These are phyloP conservation scores for Perodicticus potto DNA, from an alignment of 2,797 vertebrate genomes.

Conservation along the genomic window DNA sequence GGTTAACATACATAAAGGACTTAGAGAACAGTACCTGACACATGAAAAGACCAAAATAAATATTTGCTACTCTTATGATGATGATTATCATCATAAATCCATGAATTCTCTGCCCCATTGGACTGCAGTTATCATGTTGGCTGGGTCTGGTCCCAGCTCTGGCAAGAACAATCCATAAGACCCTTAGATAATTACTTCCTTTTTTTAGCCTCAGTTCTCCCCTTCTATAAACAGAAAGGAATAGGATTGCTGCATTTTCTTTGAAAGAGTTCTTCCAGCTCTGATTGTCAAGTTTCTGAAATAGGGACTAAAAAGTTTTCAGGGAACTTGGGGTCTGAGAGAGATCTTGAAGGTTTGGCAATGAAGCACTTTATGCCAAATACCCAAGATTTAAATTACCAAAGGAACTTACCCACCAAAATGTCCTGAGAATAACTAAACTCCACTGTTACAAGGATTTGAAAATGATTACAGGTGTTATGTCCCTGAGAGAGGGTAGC, in stretches of 20 bases:
- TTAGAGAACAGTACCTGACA: background rate
- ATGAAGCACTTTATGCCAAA: conserved; percentile 24
- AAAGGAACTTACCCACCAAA: conserved; percentile 34
- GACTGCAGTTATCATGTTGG: background rate
- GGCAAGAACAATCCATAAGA: background rate
- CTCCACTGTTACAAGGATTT: background rate
- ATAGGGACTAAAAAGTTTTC: background rate
- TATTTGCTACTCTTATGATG: background rate
- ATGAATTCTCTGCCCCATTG: background rate
- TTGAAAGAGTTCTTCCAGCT: conserved; percentile 25
- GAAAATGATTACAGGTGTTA: conserved; percentile 1
- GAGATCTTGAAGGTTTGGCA: conserved; percentile 20
- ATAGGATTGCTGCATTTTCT: background rate
- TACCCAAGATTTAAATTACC: conserved; percentile 43
- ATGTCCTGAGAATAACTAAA: conserved; percentile 37
- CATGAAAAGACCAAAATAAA: background rate
- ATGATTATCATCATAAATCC: background rate
- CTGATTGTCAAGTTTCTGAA: background rate
- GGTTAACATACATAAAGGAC: background rate
- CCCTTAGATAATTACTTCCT: background rate
- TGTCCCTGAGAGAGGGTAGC: background rate
- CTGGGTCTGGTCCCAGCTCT: background rate
- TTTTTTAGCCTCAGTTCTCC: conserved; percentile 41
- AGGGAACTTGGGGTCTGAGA: background rate
- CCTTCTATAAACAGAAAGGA: conserved; percentile 1